A percentile compares a stretch with the other conserved stretches of the same genome.
These are phyloP conservation scores for Cryptus viduatorius DNA, from an alignment of 2,888 invertebrate genomes.

Conservation along the genomic window DNA sequence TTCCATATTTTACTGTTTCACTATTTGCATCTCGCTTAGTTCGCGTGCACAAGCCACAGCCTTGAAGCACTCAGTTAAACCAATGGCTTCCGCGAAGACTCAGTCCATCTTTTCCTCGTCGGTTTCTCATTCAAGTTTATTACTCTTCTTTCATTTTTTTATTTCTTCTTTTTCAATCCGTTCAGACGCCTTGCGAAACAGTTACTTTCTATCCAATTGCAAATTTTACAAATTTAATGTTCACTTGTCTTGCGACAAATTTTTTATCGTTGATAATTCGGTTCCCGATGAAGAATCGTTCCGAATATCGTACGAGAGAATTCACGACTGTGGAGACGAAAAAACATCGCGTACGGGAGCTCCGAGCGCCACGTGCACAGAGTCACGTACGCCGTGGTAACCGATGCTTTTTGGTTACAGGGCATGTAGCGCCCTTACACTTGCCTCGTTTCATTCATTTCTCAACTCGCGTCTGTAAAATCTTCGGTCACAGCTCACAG, in stretches of 20 bases:
- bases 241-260: slow-evolving; percentile 30
- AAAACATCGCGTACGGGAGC: not conserved
- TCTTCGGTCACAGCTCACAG: not conserved
- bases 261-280: not conserved
- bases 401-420: not conserved
- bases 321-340: not conserved
- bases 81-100: no score
- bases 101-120: no score
- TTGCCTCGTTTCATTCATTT: slow-evolving; percentile 16
- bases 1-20: no score
- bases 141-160: no score
- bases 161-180: no score
- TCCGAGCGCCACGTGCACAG: slow-evolving; percentile 33
- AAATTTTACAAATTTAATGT: no score
- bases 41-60: no score
- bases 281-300: not conserved
- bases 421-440: not conserved
- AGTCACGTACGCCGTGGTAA: slow-evolving; percentile 59
- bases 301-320: not conserved
- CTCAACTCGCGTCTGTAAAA: not conserved
- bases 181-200: no score
- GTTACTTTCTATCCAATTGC: no score
- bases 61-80: no score
- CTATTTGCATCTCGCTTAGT: no score
- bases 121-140: no score